Percentiles rank a stretch among this genome's conserved stretches.
phyloP scores from a whole-genome alignment of 2,888 invertebrate genomes.

The Thalpophila matura region DNA sequence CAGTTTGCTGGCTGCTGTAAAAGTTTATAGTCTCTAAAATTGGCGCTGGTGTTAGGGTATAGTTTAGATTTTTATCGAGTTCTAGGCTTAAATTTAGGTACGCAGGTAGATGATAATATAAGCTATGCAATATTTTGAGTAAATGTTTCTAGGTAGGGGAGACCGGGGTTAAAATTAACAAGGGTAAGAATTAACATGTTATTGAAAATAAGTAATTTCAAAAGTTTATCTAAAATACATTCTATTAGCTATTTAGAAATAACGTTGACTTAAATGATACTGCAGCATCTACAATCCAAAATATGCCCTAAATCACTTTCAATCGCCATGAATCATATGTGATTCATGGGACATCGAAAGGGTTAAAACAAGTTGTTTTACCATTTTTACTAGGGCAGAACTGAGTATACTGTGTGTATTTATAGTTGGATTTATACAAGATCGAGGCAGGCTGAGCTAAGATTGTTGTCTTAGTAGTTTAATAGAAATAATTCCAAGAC shows the following conservation, averaged over 20 bases:
- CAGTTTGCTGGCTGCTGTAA: slow-evolving; percentile 19
- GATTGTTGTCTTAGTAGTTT: slow-evolving; percentile 36
- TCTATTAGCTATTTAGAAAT: background rate
- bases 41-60: background rate
- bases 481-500: slow-evolving; percentile 40
- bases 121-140: no score
- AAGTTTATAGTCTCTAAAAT: slow-evolving; percentile 35
- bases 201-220: no score
- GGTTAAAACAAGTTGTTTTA: background rate
- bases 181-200: no score
- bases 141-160: no score
- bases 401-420: no score
- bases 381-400: background rate
- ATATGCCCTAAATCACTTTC: no score
- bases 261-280: no score
- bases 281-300: no score
- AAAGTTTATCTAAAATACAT: background rate
- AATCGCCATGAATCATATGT: no score
- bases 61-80: background rate
- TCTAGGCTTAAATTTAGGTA: background rate
- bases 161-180: no score
- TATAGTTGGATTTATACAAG: slow-evolving; percentile 2
- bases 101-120: no score
- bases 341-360: background rate
- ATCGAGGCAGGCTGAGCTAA: slow-evolving; percentile 25